Conservation (phyloP, 2,888 invertebrate species). For the Therioaphis trifolii region DNA sequence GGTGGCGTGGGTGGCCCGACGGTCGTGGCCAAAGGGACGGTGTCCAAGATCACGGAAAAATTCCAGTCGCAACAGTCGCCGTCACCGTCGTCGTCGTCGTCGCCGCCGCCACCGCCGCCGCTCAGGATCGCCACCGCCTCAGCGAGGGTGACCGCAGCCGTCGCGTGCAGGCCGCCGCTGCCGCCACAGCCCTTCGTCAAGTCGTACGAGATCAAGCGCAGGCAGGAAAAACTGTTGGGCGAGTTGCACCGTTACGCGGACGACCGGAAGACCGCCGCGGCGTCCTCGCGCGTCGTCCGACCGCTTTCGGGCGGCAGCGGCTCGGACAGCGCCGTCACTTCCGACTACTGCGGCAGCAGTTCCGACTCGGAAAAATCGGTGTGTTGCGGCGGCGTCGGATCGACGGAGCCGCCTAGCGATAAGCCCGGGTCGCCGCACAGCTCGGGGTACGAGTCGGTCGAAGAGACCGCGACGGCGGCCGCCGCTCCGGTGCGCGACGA, state of each 20-base stretch:
- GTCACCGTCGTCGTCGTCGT: slow-evolving; percentile 66
- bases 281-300: not conserved
- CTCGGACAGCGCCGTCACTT: not conserved
- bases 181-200: slow-evolving; percentile 65
- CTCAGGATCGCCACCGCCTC: slow-evolving; percentile 66
- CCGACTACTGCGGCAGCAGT: slow-evolving; percentile 44
- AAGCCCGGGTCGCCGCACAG: slow-evolving; percentile 54
- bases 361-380: slow-evolving; percentile 58
- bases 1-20: slow-evolving; percentile 7
- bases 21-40: slow-evolving; percentile 64
- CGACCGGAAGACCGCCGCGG: not conserved
- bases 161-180: slow-evolving; percentile 64
- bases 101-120: slow-evolving; percentile 49
- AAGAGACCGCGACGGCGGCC: slow-evolving; percentile 3
- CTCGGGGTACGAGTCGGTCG: slow-evolving; percentile 59
- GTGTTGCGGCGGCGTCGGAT: not conserved
- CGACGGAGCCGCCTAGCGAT: not conserved
- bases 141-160: too few species aligned
- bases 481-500: too few species aligned
- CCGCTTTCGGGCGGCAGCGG: not conserved
- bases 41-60: slow-evolving; percentile 71
- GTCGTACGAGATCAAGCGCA: slow-evolving; percentile 36
- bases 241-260: slow-evolving; percentile 11
- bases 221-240: slow-evolving; percentile 33
- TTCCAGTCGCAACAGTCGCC: slow-evolving; percentile 71